Evolutionary conservation across 2,888 invertebrate species (phyloP).

Genomic region (Pachycephus smyrnensis): DNA sequence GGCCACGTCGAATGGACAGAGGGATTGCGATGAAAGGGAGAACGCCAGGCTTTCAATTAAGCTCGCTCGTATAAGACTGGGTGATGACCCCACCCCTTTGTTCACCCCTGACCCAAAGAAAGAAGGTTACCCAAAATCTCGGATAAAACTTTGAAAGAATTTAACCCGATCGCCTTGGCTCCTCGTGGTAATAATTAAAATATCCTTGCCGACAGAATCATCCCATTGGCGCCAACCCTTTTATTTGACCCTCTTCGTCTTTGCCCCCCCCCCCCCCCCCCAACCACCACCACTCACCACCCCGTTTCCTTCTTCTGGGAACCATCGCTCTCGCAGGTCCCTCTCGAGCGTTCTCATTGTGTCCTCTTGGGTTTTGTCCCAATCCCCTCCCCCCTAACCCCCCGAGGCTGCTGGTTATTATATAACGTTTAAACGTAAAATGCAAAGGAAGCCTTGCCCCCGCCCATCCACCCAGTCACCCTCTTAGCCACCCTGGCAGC

Average conservation of each 20-base stretch:
- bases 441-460: constrained; percentile 18
- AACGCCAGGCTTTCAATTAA: too few relatives aligned
- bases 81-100: too few relatives aligned
- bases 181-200: constrained; percentile 25
- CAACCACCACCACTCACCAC: too few relatives aligned
- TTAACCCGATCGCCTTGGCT: constrained; percentile 24
- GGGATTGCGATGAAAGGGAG: too few relatives aligned
- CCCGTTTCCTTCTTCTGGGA: background rate
- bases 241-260: background rate
- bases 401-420: constrained; percentile 25
- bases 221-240: constrained; percentile 1
- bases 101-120: background rate
- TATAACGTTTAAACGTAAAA: constrained; percentile 34
- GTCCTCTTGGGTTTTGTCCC: constrained; percentile 23
- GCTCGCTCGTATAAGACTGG: too few relatives aligned
- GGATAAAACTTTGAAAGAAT: constrained; percentile 24
- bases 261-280: too few relatives aligned
- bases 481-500: too few relatives aligned
- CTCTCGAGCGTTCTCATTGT: constrained; percentile 27
- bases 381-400: background rate
- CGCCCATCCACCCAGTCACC: background rate
- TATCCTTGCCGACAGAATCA: constrained; percentile 13
- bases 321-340: too few relatives aligned
- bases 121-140: constrained; percentile 7
- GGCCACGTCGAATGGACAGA: too few relatives aligned